Base-by-base conservation (phyloP, 2,888 invertebrate genomes). In the Chesias legatella region DNA sequence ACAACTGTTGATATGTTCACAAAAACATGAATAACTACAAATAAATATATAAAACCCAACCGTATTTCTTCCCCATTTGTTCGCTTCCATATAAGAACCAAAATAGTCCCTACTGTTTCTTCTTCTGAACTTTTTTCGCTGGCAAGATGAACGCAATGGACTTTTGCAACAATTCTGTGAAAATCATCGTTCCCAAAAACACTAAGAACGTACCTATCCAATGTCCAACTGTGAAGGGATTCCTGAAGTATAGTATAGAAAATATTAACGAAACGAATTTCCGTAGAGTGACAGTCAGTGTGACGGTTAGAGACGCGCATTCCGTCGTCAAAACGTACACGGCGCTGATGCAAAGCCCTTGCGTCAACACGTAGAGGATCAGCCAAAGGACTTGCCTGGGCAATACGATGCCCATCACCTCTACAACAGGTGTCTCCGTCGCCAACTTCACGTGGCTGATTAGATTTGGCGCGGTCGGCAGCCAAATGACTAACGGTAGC, bases 251-350 rank as follows among this genome's bases (percentile, higher is more conserved):
- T 32, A 96, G 61, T 56, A 99, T 98, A 0, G 98, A 99, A 70
- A 99, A 94, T n/a, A 99, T 78, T 23, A 99, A 88, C 0, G 98
- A 98, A 21, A 96, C 90, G 71, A 99, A 99, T 82, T 99, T 99
- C 33, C 99, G 90, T 37, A 99, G 80, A 0, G 99, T 99, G 20
- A 99, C 94, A 0, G 99, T 97, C 56, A 99, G 88, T 0, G 98
- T 99, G 1, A 99, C 98, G 0, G 97, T 97, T 28, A 99, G 79
- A 0, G 98, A 98, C 0, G 96, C 91, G 69, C 97, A 98, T 77
- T 98, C 97, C 0, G 98, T 95, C 1, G 98, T 98, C 65, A 99
- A 85, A 20, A 95, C 92, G 67, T 98, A 99, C 1, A 99, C 99
- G 6, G 97, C 95, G 71, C 96, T 94, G 48, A 99, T 98, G 74